These are phyloP conservation scores for Endomychus coccineus DNA, from an alignment of 2,888 invertebrate genomes.

Conservation along the genomic window DNA sequence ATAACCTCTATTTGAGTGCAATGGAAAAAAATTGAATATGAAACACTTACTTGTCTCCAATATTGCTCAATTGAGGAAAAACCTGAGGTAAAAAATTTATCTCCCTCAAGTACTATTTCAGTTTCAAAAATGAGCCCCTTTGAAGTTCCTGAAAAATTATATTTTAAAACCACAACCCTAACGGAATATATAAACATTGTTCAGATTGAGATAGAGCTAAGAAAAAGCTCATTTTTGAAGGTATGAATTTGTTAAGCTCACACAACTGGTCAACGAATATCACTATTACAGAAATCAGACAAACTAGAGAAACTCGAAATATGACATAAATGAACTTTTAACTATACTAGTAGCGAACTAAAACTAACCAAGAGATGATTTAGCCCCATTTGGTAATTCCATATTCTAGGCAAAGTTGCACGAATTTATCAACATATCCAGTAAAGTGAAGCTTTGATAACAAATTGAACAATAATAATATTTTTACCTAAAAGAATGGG, in stretches of 20 bases:
- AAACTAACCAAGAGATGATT: too few species aligned
- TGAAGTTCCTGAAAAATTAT: slow-evolving; percentile 72
- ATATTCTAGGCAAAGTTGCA: too few species aligned
- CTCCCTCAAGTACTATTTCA: slow-evolving; percentile 73
- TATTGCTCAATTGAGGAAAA: slow-evolving; percentile 67
- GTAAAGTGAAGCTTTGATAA: not conserved
- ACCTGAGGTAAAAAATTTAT: slow-evolving; percentile 70
- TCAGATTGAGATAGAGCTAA: not conserved
- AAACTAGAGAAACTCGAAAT: too few species aligned
- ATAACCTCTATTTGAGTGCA: too few species aligned
- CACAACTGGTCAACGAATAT: too few species aligned
- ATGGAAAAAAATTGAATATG: too few species aligned
- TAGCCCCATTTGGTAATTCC: too few species aligned
- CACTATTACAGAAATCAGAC: too few species aligned
- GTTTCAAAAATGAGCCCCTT: slow-evolving; percentile 87
- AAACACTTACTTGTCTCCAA: slow-evolving; percentile 63
- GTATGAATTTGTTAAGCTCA: slow-evolving; percentile 53
- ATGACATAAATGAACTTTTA: too few species aligned
- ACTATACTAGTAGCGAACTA: too few species aligned
- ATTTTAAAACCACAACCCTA: slow-evolving; percentile 43
- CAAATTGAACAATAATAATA: not conserved
- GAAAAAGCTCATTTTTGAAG: not conserved
- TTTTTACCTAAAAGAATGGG: slow-evolving; percentile 62
- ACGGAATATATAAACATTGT: not conserved
- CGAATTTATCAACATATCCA: not conserved